Conservation (phyloP, 1,140 invertebrate species). For the Ladona fulva region DNA sequence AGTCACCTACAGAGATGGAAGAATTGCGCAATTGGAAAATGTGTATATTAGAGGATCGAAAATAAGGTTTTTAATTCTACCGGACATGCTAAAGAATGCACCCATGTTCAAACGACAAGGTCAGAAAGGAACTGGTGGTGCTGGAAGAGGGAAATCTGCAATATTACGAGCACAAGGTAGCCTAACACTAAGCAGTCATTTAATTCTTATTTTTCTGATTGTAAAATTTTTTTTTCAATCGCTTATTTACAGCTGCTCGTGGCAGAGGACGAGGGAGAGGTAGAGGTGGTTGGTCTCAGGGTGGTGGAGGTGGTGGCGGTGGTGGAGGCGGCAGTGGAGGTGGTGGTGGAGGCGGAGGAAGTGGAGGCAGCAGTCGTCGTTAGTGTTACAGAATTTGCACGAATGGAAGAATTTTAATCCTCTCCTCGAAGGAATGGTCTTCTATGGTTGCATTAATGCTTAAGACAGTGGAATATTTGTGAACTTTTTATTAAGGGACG, state of each 20-base stretch:
- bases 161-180: constrained; percentile 92
- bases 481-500: too few species aligned
- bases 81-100: constrained; percentile 99
- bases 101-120: constrained; percentile 98
- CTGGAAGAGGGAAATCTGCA: constrained; percentile 84
- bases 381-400: not conserved
- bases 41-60: constrained; percentile 98
- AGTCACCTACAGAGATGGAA: constrained; percentile 87
- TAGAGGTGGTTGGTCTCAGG: constrained; percentile 34
- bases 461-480: too few species aligned
- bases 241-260: constrained; percentile 21
- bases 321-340: not conserved
- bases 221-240: not conserved
- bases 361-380: not conserved
- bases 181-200: not conserved
- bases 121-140: constrained; percentile 64
- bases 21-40: constrained; percentile 89
- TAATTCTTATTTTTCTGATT: not conserved
- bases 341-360: not conserved
- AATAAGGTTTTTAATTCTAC: constrained; percentile 96
- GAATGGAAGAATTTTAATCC: too few species aligned
- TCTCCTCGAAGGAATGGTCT: too few species aligned
- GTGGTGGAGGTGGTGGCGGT: not conserved
- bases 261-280: constrained; percentile 39
- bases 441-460: too few species aligned